phyloP scores from a whole-genome alignment of 2,888 invertebrate species.

The Yponomeuta evonymella region DNA sequence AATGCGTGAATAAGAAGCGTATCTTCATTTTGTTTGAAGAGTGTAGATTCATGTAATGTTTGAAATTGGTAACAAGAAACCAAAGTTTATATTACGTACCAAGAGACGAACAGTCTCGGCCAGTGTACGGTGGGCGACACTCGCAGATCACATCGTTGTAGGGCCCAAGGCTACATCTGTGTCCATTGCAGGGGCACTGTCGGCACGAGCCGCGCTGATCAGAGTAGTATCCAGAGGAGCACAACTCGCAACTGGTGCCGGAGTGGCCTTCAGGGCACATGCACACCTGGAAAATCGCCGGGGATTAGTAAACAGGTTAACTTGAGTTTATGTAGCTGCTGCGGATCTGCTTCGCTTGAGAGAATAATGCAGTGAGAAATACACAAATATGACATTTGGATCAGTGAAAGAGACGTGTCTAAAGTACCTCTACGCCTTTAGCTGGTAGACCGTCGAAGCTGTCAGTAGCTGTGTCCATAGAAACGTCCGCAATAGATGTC shows the following conservation, averaged over 20 bases:
- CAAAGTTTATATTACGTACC: constrained; percentile 34
- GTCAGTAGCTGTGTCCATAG: constrained; percentile 88
- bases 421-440: constrained; percentile 83
- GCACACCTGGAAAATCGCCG: constrained; percentile 70
- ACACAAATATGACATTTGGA: not conserved
- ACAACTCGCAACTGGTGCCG: constrained; percentile 90
- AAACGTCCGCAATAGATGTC: constrained; percentile 87
- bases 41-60: not conserved
- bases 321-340: no score
- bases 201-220: constrained; percentile 79
- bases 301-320: no score
- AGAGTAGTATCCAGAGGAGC: constrained; percentile 82
- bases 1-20: no score
- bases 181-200: constrained; percentile 86
- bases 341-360: not conserved
- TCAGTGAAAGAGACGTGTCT: not conserved
- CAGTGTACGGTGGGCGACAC: constrained; percentile 82
- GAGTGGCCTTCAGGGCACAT: constrained; percentile 87
- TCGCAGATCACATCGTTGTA: constrained; percentile 80
- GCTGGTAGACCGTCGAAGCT: constrained; percentile 78
- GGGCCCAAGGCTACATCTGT: constrained; percentile 78
- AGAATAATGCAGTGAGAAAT: not conserved
- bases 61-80: not conserved
- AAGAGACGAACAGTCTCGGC: constrained; percentile 76
- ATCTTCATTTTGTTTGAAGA: not conserved